These are phyloP conservation scores for Nemotelus nigrinus DNA, from an alignment of 2,888 invertebrate genomes.

Conservation along the genomic window DNA sequence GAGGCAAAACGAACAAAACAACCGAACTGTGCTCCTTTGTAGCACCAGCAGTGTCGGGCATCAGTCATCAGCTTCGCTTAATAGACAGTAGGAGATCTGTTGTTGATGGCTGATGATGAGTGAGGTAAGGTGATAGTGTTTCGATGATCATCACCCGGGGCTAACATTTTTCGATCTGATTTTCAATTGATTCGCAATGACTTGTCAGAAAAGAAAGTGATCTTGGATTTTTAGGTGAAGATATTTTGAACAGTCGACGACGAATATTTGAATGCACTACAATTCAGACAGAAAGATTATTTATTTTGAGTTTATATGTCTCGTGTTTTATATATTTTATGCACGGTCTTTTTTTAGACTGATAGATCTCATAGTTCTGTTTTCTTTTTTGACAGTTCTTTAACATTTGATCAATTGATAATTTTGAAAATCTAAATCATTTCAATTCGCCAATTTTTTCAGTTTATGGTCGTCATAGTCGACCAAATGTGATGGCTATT, in stretches of 20 bases:
- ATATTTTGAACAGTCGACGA: background rate
- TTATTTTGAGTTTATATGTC: too few species aligned
- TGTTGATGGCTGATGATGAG: constrained; percentile 4
- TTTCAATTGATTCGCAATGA: constrained; percentile 40
- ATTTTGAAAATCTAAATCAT: too few species aligned
- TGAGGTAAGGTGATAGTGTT: constrained; percentile 33
- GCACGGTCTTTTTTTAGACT: too few species aligned
- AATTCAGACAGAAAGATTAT: too few species aligned
- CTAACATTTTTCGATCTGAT: constrained; percentile 38
- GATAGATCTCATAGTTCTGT: too few species aligned
- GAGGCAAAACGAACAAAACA: constrained; percentile 10
- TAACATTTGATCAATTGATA: too few species aligned
- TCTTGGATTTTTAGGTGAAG: background rate
- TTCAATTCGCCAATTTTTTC: too few species aligned
- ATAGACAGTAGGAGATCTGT: constrained; percentile 33
- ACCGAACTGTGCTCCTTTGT: background rate
- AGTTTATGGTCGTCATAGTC: too few species aligned
- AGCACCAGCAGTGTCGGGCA: background rate
- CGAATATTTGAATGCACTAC: too few species aligned
- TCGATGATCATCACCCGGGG: constrained; percentile 39
- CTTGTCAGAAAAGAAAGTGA: constrained; percentile 35
- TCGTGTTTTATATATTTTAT: too few species aligned
- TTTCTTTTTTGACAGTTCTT: too few species aligned
- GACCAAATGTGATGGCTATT: too few species aligned
- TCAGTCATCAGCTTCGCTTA: constrained; percentile 27